These are phyloP conservation scores for Melanotaenia trifasciata DNA, from an alignment of 2,797 vertebrate genomes.

Conservation along the genomic window DNA sequence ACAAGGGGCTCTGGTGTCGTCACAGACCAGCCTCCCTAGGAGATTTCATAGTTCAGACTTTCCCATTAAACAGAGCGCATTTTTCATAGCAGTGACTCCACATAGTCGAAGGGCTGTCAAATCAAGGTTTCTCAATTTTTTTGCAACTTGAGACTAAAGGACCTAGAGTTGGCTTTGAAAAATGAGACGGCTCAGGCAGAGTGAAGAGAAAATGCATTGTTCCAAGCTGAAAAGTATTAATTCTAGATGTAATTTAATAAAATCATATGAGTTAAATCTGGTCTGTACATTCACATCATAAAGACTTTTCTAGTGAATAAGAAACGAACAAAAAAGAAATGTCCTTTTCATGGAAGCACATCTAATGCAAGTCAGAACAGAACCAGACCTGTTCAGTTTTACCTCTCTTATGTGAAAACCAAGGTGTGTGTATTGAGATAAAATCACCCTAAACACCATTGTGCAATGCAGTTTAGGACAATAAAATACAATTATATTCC, in stretches of 20 bases:
- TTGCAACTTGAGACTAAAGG: conserved; percentile 37
- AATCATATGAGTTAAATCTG: conserved; percentile 7
- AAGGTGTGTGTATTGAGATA: not conserved
- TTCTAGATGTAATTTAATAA: conserved; percentile 10
- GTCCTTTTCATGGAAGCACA: conserved; percentile 13
- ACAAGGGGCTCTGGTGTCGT: conserved; percentile 31
- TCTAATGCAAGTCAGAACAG: not conserved
- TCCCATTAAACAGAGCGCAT: conserved; percentile 55
- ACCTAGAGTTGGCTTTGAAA: conserved; percentile 25
- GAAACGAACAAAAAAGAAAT: not conserved
- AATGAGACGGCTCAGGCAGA: conserved; percentile 3
- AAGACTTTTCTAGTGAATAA: not conserved
- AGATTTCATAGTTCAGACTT: conserved; percentile 56
- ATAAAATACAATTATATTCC: not conserved
- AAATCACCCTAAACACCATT: not conserved
- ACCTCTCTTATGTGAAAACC: not conserved
- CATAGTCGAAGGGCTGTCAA: conserved; percentile 32
- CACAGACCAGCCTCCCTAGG: conserved; percentile 34
- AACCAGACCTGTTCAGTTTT: not conserved
- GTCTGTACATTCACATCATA: conserved; percentile 1
- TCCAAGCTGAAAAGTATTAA: conserved; percentile 10
- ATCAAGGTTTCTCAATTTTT: conserved; percentile 39
- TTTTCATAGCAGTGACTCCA: conserved; percentile 54
- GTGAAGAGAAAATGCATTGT: conserved; percentile 21
- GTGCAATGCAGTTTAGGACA: not conserved